Base-by-base conservation (phyloP, 1,140 invertebrate genomes). In the Brachionus plicatilis region DNA sequence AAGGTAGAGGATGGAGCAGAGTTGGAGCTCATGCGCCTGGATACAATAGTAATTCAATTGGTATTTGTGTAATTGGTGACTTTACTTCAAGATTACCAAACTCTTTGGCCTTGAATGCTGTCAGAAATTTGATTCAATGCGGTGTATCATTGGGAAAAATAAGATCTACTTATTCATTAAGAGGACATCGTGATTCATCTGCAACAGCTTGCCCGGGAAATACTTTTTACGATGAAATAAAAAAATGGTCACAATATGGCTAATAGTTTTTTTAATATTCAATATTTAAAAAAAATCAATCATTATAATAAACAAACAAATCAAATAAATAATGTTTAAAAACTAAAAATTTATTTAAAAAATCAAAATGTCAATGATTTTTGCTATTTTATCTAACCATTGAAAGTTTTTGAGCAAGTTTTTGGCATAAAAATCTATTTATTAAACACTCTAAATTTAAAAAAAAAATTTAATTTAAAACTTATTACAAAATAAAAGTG, bases 1-100 rank as follows among this genome's bases (percentile, higher is more conserved):
- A 86, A 65, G 87, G 87, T 1, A 85, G 86, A 47, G 86, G 82
- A 27, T 84, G 70, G 66, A 89, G 91, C n/a, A 87, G 88, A 0
- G 75, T 91, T 1, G 93, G 93, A 0, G 92, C 93, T 0, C 93
- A 94, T 86, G 90, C 92, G 5, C 87, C 90, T 17, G 90, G 89
- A 56, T 93, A 92, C 87, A 94, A 94, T 86, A 87, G 87, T 20
- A 91, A 92, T 83, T 92, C 92, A 84, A 91, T 94, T 29, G 82
- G 82, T 37, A 84, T 94, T 85, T 92, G 92, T 37, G 89, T 94
- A 5, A 93, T 95, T 84, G 94, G 94, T 56, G 85, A 86, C 60
- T 88, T 85, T 83, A 85, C 80, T 3, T 45, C 84, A 24, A 65
- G 85, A 43, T 33, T 83, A 24, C 87, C 87, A 6, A 86, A 86